Percentiles rank a stretch among this genome's conserved stretches.
phyloP scores from a whole-genome alignment of 2,113 vertebrate genomes.

The Periophthalmus modestus region DNA sequence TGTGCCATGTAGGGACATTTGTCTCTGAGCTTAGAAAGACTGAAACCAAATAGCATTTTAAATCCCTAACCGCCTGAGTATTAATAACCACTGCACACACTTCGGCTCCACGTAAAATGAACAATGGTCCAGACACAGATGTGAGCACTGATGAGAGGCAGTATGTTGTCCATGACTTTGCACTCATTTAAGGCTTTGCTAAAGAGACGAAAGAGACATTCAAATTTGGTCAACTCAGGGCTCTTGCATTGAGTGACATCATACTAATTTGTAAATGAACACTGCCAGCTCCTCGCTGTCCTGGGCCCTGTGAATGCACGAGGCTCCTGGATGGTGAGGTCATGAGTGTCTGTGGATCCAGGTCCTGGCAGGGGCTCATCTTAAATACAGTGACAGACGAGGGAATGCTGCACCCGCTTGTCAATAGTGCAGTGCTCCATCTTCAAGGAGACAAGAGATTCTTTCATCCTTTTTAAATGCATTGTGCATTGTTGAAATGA shows the following conservation, averaged over 20 bases:
- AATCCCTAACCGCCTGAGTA: conserved; percentile 67
- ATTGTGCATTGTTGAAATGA: conserved; percentile 20
- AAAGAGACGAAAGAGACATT: conserved; percentile 10
- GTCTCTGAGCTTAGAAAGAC: conserved; percentile 70
- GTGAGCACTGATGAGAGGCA: conserved; percentile 10
- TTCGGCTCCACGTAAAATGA: conserved; percentile 49
- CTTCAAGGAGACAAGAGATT: conserved; percentile 24
- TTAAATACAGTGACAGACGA: conserved; percentile 66
- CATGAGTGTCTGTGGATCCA: conserved; percentile 67
- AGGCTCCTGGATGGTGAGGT: conserved; percentile 74
- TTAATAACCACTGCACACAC: conserved; percentile 65
- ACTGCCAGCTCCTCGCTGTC: conserved; percentile 38
- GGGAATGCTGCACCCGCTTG: conserved; percentile 56
- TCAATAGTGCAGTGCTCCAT: conserved; percentile 49
- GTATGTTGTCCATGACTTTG: neutral
- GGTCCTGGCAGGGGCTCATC: conserved; percentile 38
- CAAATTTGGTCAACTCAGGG: conserved; percentile 52
- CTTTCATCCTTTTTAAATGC: neutral
- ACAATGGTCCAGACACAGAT: conserved; percentile 44
- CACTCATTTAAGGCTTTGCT: neutral
- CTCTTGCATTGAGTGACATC: conserved; percentile 68
- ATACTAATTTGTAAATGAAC: conserved; percentile 69
- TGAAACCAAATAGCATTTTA: conserved; percentile 72
- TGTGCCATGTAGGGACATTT: conserved; percentile 74
- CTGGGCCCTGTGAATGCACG: conserved; percentile 55